Evolutionary conservation across 92 coral and sea anemone species (phyloP).

Genomic region (Phenganax subtilis): DNA sequence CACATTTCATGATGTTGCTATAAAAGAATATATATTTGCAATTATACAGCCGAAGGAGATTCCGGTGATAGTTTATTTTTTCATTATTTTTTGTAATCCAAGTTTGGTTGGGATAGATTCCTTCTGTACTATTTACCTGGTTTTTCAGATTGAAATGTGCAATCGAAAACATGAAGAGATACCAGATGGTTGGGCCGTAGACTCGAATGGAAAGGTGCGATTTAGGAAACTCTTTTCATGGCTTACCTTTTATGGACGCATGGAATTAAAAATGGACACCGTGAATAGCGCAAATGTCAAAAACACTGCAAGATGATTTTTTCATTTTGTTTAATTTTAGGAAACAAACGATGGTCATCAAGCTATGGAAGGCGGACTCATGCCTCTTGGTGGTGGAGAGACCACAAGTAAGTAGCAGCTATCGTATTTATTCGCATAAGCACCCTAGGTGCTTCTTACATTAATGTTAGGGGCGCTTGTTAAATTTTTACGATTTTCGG

Average conservation of each 20-base stretch:
- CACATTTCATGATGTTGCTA: too few relatives aligned
- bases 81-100: too few relatives aligned
- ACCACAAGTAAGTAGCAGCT: slow-evolving; percentile 58
- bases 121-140: too few relatives aligned
- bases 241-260: neutral
- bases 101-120: too few relatives aligned
- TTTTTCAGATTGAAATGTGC: slow-evolving; percentile 77
- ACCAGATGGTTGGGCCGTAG: slow-evolving; percentile 90
- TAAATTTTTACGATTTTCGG: too few relatives aligned
- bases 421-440: neutral
- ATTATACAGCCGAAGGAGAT: too few relatives aligned
- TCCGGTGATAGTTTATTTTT: too few relatives aligned
- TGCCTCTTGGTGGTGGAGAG: slow-evolving; percentile 95
- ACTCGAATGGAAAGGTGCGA: slow-evolving; percentile 73
- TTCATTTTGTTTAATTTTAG: slow-evolving; percentile 40
- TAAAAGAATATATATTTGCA: too few relatives aligned
- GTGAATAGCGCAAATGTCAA: neutral
- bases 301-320: neutral
- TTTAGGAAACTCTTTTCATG: neutral
- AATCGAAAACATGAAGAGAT: slow-evolving; percentile 65
- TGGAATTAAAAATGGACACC: neutral
- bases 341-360: slow-evolving; percentile 69
- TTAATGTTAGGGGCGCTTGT: too few relatives aligned
- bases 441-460: too few relatives aligned
- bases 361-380: slow-evolving; percentile 82